These are phyloP conservation scores for Podocnemis expansa DNA, from an alignment of 2,113 vertebrate genomes.

Conservation along the genomic window DNA sequence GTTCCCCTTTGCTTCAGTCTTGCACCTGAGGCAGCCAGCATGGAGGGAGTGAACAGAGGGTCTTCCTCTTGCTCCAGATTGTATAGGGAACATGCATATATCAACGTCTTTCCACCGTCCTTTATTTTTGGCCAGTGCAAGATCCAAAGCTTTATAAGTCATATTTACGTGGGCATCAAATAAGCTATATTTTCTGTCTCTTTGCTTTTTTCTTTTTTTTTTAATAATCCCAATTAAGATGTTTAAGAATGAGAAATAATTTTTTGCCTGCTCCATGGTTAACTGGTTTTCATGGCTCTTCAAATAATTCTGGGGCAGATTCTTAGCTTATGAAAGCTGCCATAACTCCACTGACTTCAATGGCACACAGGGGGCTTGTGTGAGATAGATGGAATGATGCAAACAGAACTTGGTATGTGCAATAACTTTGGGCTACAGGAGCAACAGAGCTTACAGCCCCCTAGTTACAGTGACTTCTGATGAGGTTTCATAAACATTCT, in stretches of 20 bases:
- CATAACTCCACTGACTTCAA: not conserved
- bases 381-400: accelerated
- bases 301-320: not conserved
- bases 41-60: not conserved
- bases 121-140: not conserved
- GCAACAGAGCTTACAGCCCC: not conserved
- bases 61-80: not conserved
- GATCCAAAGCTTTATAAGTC: not conserved
- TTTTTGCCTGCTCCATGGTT: not conserved
- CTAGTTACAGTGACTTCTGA: not conserved
- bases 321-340: not conserved
- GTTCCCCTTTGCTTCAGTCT: not conserved
- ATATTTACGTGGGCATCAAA: not conserved
- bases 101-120: not conserved
- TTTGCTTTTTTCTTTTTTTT: not conserved
- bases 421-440: not conserved
- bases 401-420: not conserved
- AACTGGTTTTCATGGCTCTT: not conserved
- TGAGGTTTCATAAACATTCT: not conserved
- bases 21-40: not conserved
- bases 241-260: not conserved
- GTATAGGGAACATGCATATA: not conserved
- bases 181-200: not conserved
- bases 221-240: not conserved
- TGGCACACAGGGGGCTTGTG: not conserved